Base-by-base conservation (phyloP, 2,113 vertebrate genomes). In the Orcinus orca region DNA sequence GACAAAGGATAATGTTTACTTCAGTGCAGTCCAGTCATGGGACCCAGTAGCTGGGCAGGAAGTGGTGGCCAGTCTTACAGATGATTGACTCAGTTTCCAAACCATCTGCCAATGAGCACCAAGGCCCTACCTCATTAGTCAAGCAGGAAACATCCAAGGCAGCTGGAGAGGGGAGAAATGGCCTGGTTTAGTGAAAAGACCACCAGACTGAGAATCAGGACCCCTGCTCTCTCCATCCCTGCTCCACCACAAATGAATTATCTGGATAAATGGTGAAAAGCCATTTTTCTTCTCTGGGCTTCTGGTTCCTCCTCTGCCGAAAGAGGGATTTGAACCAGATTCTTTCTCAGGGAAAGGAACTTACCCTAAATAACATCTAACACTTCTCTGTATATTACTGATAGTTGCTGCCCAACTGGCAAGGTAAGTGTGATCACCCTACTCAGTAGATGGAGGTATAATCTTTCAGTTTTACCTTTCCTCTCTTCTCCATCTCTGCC, bases 41-140 rank as follows among this genome's bases (percentile, higher is more conserved):
- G 91, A 89, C 91, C 53, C 63, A 65, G 93, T 36, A 36, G 63
- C 62, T 38, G 31, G 76, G 71, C 88, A 95, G 96, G 95, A 97
- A 96, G 93, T 47, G 15, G 47, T 91, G 71, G 77, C 76, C 44
- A n/a, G 3, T 81, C 97, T 95, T 94, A 84, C 50, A 68, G 96
- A 96, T 14, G 47, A 67, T 74, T 94, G 95, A 79, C 73, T 93
- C 77, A 4, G 55, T 44, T 73, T 88, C 73, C 26, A 26, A 44
- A 77, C 81, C 82, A 83, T 93, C 95, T 83, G 81, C 15, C 1
- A 15, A 36, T 60, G 53, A 82, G 70, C 5, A 18, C 38, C 15
- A 25, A 68, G 47, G 38, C 53, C n/a, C 38, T 18, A 65, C 14
- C 89, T 90, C 41, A 0, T 83, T 50, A 89, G 26, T 50, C 86